phyloP scores from a whole-genome alignment of 2,888 invertebrate genomes.

The Nebria salina region DNA sequence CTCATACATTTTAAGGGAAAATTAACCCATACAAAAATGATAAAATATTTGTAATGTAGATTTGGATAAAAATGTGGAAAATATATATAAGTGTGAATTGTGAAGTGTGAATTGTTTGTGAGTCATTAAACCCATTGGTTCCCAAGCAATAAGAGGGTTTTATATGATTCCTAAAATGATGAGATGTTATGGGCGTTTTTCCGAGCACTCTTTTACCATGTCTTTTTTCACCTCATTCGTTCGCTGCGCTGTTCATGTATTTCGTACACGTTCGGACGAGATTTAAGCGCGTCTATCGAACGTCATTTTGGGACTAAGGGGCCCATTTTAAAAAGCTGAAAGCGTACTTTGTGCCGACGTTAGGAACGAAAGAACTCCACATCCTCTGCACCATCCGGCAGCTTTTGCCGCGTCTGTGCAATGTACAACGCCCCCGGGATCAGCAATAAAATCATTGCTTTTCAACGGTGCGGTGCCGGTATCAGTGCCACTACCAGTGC shows the following conservation, averaged over 20 bases:
- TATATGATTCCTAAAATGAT: slow-evolving; percentile 1
- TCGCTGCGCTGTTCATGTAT: slow-evolving; percentile 2
- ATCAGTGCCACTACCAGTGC: not conserved
- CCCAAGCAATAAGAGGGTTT: not conserved
- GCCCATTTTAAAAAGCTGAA: slow-evolving; percentile 63
- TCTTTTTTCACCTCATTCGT: not conserved
- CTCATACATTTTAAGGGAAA: too few species aligned
- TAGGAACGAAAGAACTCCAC: slow-evolving; percentile 2
- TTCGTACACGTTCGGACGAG: slow-evolving; percentile 50
- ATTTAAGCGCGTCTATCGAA: slow-evolving; percentile 61
- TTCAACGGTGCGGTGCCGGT: not conserved
- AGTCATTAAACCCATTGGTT: not conserved
- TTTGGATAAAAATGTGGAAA: not conserved
- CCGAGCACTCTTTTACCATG: not conserved
- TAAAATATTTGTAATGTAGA: not conserved
- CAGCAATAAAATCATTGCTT: slow-evolving; percentile 62
- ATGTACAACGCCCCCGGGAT: slow-evolving; percentile 56
- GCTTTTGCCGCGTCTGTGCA: slow-evolving; percentile 53
- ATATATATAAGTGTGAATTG: not conserved
- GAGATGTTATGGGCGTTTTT: slow-evolving; percentile 5
- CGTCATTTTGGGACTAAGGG: slow-evolving; percentile 63
- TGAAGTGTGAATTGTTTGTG: not conserved
- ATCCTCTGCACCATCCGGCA: not conserved
- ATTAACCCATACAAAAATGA: too few species aligned
- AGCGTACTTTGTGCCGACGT: slow-evolving; percentile 60